Evolutionary conservation across 2,113 vertebrate genomes (phyloP), one percentile per base, ranked within the genome.

Genomic region (Salvator merianae): DNA sequence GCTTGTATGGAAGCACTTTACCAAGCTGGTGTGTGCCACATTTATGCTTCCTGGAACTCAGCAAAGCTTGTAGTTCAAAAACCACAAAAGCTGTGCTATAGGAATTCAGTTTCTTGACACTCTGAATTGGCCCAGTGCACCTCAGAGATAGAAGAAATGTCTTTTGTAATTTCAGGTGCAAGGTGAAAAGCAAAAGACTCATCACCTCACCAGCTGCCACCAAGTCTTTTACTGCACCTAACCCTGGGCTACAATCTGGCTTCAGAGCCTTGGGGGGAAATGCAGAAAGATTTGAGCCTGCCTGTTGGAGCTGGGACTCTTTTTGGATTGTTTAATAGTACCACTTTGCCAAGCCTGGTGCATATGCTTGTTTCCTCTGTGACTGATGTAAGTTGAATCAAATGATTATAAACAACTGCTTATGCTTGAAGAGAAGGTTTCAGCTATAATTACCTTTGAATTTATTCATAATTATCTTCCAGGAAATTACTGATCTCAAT

Each of bases 341-440:
- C 26, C 75, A 90, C 71, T 90, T 83, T 84, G 73, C 88, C 84
- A 93, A 93, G 93, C 90, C 18, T 89, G 93, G 68, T 88, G 75
- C 81, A 93, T 86, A 82, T 82, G 70, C 91, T 89, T 87, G 74
- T 91, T 93, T 94, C 89, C 89, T 89, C 62, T 1, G 81, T 83
- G 83, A 94, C 68, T 50, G 26, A 82, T 71, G 40, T 77, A 85
- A 90, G 79, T 89, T 83, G 74, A 88, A 38, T 71, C 74, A 70
- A 1, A 34, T n/a, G 86, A 18, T 66, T 66, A 80, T 85, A 91
- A 95, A 91, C 83, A 92, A 90, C 75, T 75, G 55, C 32, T 88
- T 79, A 65, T 34, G 83, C 12, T 73, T 78, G 84, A 90, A 90
- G 65, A 84, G 74, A 81, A 86, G 14, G 16, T 88, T 89, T 93